These are phyloP conservation scores for Hoplostethus atlanticus DNA, from an alignment of 2,797 vertebrate genomes.

Conservation along the genomic window DNA sequence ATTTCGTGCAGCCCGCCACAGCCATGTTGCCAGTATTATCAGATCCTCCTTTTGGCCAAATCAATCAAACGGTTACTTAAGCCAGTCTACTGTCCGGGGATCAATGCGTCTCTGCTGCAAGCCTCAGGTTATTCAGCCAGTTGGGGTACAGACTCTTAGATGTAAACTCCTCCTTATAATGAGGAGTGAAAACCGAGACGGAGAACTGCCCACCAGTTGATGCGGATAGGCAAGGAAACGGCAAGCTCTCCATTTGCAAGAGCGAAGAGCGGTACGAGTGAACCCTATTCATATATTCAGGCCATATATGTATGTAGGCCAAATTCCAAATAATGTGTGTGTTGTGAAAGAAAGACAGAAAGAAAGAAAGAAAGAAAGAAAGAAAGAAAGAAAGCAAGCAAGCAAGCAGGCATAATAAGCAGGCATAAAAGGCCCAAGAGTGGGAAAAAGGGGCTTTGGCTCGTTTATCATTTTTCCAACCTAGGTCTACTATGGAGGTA, in stretches of 20 bases:
- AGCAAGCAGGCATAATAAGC: neutral
- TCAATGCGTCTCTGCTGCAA: constrained; percentile 44
- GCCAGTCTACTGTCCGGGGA: constrained; percentile 48
- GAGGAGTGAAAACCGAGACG: constrained; percentile 76
- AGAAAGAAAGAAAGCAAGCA: constrained; percentile 1
- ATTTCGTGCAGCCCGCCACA: constrained; percentile 78
- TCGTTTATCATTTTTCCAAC: too few relatives aligned
- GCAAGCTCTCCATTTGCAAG: constrained; percentile 33
- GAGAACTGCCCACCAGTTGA: constrained; percentile 69
- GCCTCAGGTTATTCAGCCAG: constrained; percentile 46
- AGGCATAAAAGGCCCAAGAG: too few relatives aligned
- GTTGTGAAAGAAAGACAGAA: neutral
- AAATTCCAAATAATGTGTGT: neutral
- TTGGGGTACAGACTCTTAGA: constrained; percentile 27
- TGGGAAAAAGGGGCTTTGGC: too few relatives aligned
- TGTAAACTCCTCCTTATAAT: constrained; percentile 76
- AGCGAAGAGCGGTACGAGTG: neutral
- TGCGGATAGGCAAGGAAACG: constrained; percentile 18
- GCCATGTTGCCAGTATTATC: constrained; percentile 67
- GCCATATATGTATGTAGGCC: neutral
- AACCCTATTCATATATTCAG: neutral
- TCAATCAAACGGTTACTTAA: constrained; percentile 40
- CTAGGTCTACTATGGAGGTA: too few relatives aligned
- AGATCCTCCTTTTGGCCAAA: constrained; percentile 47
- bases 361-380: constrained; percentile 24